Evolutionary conservation across 2,888 invertebrate species (phyloP), one percentile per base, ranked within the genome.

Genomic region (Brachypalpus laphriformis): DNA sequence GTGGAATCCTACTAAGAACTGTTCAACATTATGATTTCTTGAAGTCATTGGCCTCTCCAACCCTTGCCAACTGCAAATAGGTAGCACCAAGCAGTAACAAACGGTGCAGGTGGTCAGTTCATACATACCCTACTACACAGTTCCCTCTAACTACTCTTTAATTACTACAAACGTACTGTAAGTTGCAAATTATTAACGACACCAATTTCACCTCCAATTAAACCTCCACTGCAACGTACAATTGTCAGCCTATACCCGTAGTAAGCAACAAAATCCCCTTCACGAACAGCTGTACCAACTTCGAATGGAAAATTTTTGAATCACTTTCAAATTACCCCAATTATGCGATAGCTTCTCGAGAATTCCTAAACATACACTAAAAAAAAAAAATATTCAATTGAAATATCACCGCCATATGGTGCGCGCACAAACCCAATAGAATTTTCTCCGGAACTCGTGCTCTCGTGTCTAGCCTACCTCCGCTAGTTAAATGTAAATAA

Each of bases 361-460:
- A 61, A 66, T 56, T 65, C 37, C 22, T 37, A 16, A 18, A 45
- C 45, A 63, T 11, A 42, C 56, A 42, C 47, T 40, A 40, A n/a
- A 40, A n/a, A 14, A n/a, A n/a, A n/a, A n/a, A n/a, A n/a, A n/a
- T n/a, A 40, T 49, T 16, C 31, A 31, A 47, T 68, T 81, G 68
- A 81, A 57, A 71, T 76, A 82, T 76, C 65, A 76, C 71, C 70
- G 42, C 65, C 76, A 82, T 71, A 70, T 76, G 82, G 63, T 34
- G 31, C 11, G 63, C 37, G 28, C 11, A 28, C 28, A 28, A 28
- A 11, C 42, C 56, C 22, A 34, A 20, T 3, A 25, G 14, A 18
- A 22, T 31, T 31, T 65, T 74, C 74, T 25, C 16, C n/a, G 45
- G 65, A 75, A 42, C 42, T 51, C 25, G 25, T 31, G n/a, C 14